phyloP scores from a whole-genome alignment of 2,113 vertebrate genomes.

The Condylura cristata region DNA sequence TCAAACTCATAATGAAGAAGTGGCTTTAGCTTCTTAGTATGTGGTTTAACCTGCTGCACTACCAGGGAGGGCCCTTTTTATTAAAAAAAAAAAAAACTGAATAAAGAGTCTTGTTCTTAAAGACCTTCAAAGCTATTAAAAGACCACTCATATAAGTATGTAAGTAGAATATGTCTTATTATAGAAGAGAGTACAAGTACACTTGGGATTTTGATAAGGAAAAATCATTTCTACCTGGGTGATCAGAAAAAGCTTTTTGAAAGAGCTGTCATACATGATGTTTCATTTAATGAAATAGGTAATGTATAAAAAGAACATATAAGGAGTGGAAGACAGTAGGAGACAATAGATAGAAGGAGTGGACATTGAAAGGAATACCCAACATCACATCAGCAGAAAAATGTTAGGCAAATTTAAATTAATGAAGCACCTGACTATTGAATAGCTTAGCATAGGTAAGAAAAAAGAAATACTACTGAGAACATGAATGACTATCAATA shows the following conservation, averaged over 20 bases:
- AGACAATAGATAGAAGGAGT: not conserved
- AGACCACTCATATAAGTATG: not conserved
- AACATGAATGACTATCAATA: not conserved
- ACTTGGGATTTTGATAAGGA: not conserved
- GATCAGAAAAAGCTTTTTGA: not conserved
- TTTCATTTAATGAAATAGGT: too few relatives aligned
- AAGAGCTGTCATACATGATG: too few relatives aligned
- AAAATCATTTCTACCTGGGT: slow-evolving; percentile 10
- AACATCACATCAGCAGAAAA: not conserved
- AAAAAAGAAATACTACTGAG: not conserved
- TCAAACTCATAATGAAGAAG: too few relatives aligned
- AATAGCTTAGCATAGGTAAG: not conserved
- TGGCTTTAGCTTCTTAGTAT: too few relatives aligned
- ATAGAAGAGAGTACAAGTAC: not conserved
- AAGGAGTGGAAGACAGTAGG: too few relatives aligned
- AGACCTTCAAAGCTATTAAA: not conserved
- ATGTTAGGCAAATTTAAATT: not conserved
- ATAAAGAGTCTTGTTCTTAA: not conserved
- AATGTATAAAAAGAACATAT: too few relatives aligned
- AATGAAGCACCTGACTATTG: not conserved
- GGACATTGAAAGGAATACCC: not conserved
- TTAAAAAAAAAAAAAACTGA: not conserved
- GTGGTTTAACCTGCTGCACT: too few relatives aligned
- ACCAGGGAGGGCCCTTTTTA: too few relatives aligned
- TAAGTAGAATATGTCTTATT: slow-evolving; percentile 1